phyloP scores from a whole-genome alignment of 2,888 invertebrate species.

The Limnephilus marmoratus region DNA sequence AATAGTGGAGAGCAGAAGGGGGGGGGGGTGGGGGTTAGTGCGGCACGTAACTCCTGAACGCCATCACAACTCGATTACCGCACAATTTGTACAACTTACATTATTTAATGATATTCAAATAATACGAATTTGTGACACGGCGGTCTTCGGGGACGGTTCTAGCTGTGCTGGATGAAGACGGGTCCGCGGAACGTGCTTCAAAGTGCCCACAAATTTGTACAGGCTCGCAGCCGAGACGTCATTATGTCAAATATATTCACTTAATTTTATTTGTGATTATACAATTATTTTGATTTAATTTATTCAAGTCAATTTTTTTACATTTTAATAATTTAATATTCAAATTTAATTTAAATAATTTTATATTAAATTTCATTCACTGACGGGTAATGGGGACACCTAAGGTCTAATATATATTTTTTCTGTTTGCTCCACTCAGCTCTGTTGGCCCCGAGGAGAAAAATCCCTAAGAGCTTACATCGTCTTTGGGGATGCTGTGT shows the following conservation, averaged over 20 bases:
- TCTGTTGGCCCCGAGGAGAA: no score
- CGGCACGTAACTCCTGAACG: constrained; percentile 21
- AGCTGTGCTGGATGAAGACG: neutral
- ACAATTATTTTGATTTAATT: no score
- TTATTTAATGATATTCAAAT: constrained; percentile 47
- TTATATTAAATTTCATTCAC: no score
- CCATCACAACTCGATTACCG: constrained; percentile 41
- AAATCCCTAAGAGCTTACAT: no score
- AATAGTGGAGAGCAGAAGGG: neutral
- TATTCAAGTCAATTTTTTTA: no score
- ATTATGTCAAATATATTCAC: neutral
- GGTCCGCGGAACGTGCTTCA: constrained; percentile 18
- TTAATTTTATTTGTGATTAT: neutral
- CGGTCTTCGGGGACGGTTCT: neutral
- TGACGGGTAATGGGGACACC: no score
- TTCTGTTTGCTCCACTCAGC: no score
- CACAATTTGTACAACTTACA: constrained; percentile 52
- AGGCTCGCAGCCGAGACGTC: neutral
- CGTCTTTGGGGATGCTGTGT: no score
- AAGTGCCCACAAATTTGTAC: neutral
- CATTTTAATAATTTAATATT: no score
- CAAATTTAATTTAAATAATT: no score
- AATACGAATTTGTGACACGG: constrained; percentile 50
- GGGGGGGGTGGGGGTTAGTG: neutral
- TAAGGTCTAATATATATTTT: no score